Percentiles rank a stretch among this genome's conserved stretches.
Conservation (phyloP, 2,888 invertebrate species). For the Noctua janthe region DNA sequence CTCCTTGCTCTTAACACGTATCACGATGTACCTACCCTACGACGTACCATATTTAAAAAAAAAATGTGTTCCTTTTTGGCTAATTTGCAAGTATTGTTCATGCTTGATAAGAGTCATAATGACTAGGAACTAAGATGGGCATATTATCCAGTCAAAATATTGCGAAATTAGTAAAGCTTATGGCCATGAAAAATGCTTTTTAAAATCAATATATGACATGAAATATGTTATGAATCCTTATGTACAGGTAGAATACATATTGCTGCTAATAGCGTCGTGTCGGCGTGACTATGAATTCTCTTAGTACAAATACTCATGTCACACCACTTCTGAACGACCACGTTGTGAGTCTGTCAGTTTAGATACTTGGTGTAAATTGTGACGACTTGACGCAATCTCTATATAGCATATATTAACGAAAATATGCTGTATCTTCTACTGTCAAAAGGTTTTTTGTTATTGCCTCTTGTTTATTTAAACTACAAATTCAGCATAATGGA, state of each 20-base stretch:
- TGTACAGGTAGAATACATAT: slow-evolving; percentile 34
- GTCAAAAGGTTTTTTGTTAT: slow-evolving; percentile 21
- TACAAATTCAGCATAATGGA: background rate
- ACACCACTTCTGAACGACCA: slow-evolving; percentile 55
- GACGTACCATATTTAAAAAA: background rate
- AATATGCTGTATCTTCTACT: slow-evolving; percentile 13
- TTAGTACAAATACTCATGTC: slow-evolving; percentile 60
- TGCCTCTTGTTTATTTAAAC: slow-evolving; percentile 16
- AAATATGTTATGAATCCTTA: slow-evolving; percentile 3
- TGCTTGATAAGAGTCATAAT: background rate
- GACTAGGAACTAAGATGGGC: background rate
- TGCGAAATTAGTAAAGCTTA: background rate
- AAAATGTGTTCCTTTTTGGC: background rate
- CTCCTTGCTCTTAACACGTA: slow-evolving; percentile 64
- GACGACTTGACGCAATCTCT: slow-evolving; percentile 39
- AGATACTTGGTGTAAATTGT: slow-evolving; percentile 62
- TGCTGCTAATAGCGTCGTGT: slow-evolving; percentile 50
- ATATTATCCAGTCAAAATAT: background rate
- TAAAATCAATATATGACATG: background rate
- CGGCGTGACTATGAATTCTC: slow-evolving; percentile 65
- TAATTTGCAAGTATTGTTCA: background rate
- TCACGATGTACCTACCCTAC: background rate
- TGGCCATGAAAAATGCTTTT: background rate
- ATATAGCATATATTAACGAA: slow-evolving; percentile 27
- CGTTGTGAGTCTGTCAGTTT: slow-evolving; percentile 49